Evolutionary conservation across 2,113 vertebrate genomes (phyloP).

Genomic region (Trinectes maculatus): DNA sequence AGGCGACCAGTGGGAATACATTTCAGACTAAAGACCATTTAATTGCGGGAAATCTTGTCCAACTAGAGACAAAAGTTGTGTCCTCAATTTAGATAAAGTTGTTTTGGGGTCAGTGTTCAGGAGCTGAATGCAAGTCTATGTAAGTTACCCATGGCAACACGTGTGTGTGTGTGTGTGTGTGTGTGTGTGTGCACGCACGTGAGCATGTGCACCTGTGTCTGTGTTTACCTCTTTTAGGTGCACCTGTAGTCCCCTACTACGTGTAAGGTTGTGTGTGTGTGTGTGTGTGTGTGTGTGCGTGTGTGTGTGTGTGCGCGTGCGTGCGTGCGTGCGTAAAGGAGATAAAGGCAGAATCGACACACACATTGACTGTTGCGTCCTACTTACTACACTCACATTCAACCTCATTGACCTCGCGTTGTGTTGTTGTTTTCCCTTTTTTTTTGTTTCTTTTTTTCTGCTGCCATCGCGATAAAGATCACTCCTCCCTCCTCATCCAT

Average conservation of each 20-base stretch:
- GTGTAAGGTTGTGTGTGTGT: not conserved
- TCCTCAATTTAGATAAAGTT: not conserved
- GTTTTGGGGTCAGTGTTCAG: not conserved
- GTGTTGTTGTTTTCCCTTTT: constrained; percentile 27
- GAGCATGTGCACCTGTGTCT: too few relatives aligned
- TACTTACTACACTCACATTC: constrained; percentile 43
- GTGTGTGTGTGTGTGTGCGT: constrained; percentile 21
- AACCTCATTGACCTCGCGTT: constrained; percentile 68
- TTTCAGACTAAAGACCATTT: not conserved
- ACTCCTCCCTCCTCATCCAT: constrained; percentile 56
- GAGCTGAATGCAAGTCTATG: too few relatives aligned
- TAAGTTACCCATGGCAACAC: not conserved
- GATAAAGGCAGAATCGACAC: constrained; percentile 30
- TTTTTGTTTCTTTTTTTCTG: constrained; percentile 19
- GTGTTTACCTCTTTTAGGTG: too few relatives aligned
- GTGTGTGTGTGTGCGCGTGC: constrained; percentile 23
- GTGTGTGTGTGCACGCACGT: constrained; percentile 12
- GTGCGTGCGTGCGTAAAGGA: not conserved
- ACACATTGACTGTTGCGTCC: constrained; percentile 31
- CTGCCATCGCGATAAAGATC: constrained; percentile 67
- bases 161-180: constrained; percentile 21
- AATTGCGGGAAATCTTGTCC: not conserved
- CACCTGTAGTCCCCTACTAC: too few relatives aligned
- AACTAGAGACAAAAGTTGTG: not conserved
- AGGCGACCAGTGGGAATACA: not conserved